Conservation (phyloP, 2,797 vertebrate species). For the Choloepus didactylus region DNA sequence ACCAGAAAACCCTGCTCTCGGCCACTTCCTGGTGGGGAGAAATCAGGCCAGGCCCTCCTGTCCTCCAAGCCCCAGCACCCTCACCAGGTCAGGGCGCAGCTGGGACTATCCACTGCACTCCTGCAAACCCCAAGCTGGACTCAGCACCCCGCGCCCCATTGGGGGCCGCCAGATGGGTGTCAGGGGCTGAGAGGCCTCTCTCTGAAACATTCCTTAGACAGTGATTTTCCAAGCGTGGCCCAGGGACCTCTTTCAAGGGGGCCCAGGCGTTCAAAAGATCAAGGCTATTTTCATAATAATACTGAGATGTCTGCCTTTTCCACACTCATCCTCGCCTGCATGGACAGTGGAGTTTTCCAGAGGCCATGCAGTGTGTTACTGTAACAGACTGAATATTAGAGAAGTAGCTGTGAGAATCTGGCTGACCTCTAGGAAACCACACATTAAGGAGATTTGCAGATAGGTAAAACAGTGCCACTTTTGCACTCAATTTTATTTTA, state of each 20-base stretch:
- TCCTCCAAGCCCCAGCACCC: fast-evolving
- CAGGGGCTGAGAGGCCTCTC: background rate
- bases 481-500: background rate
- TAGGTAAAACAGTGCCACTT: background rate
- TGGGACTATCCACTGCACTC: background rate
- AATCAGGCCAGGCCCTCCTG: background rate
- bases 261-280: background rate
- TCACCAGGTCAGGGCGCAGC: background rate
- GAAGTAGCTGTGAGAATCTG: background rate
- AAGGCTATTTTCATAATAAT: background rate
- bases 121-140: background rate
- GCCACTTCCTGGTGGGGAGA: background rate
- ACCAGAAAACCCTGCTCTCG: background rate
- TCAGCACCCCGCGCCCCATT: fast-evolving
- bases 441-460: background rate
- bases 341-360: background rate
- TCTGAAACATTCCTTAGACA: background rate
- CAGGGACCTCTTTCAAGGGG: background rate
- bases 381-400: no score
- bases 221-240: background rate
- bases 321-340: background rate
- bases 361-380: fast-evolving
- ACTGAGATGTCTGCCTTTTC: background rate
- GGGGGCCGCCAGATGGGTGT: fast-evolving
- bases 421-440: background rate